Evolutionary conservation across 2,113 vertebrate genomes (phyloP), one percentile per base, ranked within the genome.

Genomic region (Aphelocoma coerulescens): DNA sequence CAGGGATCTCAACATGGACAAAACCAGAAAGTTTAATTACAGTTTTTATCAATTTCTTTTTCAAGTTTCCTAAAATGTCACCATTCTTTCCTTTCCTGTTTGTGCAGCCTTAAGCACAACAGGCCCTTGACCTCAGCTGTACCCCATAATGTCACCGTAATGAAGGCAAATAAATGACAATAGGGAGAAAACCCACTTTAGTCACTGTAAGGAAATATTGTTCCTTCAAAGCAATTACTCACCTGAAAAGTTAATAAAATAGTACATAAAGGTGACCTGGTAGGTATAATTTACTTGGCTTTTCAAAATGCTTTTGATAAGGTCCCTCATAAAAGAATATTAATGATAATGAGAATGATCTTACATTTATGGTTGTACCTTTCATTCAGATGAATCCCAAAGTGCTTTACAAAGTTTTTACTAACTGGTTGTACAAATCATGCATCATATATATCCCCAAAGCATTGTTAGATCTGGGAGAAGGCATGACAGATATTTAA

Each of bases 261-360:
- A 94, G 81, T 95, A 84, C 80, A 77, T 96, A 93, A 97, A 95
- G 85, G 96, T 96, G 92, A 96, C 94, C 89, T 76, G 72, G 16
- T 86, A 62, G 78, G 54, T 77, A 52, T 94, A 49, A 92, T 96
- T 97, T 95, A 94, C 93, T 67, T 84, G 57, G 39, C 55, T 93
- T 93, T 90, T 96, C 78, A 93, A 94, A 96, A 94, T 81, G 80
- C 76, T 97, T 95, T 96, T 88, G 89, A 95, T 97, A 95, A 96
- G 85, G 84, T 95, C 66, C 73, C 73, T 90, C 91, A 88, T 97
- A 91, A 96, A 97, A 95, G 68, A 76, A 76, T 97, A 94, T 96
- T 97, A 95, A 97, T 86, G 93, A 82, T 90, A 91, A 95, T 95
- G 94, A 95, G 78, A 95, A 91, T 71, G 93, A 94, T 94, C 82